Evolutionary conservation across 2,797 vertebrate species (phyloP).

Genomic region (Tokudaia muenninki): DNA sequence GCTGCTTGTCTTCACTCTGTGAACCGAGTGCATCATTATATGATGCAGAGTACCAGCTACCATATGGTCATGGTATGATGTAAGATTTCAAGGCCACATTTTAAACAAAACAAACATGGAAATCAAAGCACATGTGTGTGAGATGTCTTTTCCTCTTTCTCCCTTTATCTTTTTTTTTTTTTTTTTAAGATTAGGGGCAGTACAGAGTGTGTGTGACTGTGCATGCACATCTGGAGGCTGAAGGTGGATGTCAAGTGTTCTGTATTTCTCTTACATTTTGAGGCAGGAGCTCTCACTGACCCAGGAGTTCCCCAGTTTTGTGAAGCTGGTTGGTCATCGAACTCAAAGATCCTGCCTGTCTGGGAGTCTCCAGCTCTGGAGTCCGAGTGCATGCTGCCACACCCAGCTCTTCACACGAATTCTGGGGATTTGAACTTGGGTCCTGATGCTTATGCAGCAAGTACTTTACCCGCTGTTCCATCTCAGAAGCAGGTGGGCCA

Average conservation of each 20-base stretch:
- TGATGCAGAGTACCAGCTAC: neutral
- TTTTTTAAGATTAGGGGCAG: neutral
- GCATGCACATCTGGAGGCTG: no score
- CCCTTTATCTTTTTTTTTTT: neutral
- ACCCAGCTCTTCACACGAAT: neutral
- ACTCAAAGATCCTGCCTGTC: neutral
- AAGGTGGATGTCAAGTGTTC: neutral
- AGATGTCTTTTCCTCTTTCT: neutral
- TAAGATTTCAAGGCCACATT: neutral
- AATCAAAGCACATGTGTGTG: neutral
- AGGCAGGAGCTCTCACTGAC: neutral
- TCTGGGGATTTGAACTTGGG: neutral
- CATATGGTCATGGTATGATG: neutral
- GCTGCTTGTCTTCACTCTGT: neutral
- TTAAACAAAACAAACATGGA: neutral
- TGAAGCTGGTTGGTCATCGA: neutral
- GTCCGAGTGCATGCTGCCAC: neutral
- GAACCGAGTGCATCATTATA: neutral
- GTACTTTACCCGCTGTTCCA: neutral
- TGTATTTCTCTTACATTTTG: neutral
- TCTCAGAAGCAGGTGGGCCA: neutral
- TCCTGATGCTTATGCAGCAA: neutral
- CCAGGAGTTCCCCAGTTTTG: neutral
- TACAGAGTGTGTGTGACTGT: neutral
- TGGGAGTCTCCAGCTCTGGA: neutral